A percentile compares a stretch with the other conserved stretches of the same genome.
These are phyloP conservation scores for Trypoxylon attenuatum DNA, from an alignment of 2,888 invertebrate species.

Conservation along the genomic window DNA sequence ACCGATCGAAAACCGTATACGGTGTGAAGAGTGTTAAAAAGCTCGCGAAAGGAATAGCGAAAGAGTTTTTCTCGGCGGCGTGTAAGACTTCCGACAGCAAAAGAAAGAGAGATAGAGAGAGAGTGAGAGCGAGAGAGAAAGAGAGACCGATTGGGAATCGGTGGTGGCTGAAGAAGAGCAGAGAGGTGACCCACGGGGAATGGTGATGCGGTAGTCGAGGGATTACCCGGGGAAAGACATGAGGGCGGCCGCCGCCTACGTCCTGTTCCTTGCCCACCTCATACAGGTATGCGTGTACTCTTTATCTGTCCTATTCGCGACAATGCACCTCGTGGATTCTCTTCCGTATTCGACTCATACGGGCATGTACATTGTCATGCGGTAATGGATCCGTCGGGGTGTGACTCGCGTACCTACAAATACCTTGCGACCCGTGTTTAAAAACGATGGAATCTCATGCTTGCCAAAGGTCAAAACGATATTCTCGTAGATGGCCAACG, in stretches of 20 bases:
- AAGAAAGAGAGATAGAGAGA: slow-evolving; percentile 12
- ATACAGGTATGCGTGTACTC: slow-evolving; percentile 67
- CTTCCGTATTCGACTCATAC: slow-evolving; percentile 47
- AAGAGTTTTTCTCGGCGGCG: neutral
- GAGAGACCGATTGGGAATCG: slow-evolving; percentile 2
- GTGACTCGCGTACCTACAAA: slow-evolving; percentile 1
- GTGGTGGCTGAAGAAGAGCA: slow-evolving; percentile 29
- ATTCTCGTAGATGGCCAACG: no score
- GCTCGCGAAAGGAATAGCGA: neutral
- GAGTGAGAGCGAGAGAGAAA: slow-evolving; percentile 9
- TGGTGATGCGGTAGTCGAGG: slow-evolving; percentile 74
- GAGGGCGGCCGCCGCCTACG: slow-evolving; percentile 75
- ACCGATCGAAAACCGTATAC: slow-evolving; percentile 13
- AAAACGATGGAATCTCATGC: neutral
- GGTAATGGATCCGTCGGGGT: slow-evolving; percentile 29
- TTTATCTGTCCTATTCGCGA: slow-evolving; percentile 40
- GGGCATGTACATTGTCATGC: slow-evolving; percentile 30
- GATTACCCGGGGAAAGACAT: slow-evolving; percentile 73
- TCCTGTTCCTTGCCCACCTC: slow-evolving; percentile 74
- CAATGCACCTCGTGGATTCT: slow-evolving; percentile 22
- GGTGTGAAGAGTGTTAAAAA: slow-evolving; percentile 31
- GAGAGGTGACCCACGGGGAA: slow-evolving; percentile 61
- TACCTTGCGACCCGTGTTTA: neutral
- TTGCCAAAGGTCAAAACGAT: neutral
- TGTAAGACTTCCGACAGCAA: neutral